Evolutionary conservation across 2,797 vertebrate genomes (phyloP), one percentile per base, ranked within the genome.

Genomic region (Lates japonicus): DNA sequence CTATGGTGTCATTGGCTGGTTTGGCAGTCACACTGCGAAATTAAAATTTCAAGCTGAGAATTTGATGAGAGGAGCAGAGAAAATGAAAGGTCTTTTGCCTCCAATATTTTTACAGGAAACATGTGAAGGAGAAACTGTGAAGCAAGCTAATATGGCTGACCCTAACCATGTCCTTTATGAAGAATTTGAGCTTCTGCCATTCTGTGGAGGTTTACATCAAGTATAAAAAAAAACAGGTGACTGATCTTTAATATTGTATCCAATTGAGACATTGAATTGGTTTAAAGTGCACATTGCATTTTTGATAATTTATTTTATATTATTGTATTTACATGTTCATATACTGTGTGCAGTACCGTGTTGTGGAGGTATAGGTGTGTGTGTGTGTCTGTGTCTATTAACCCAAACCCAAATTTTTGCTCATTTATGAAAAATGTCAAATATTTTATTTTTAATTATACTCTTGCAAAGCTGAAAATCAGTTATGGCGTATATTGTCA

Each of bases 1-100:
- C 46, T 7, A 16, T 11, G 20, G 49, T n/a, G 33, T 80, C 68
- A 68, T 37, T 19, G 46, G 59, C 55, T 76, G 70, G 33, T 70
- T 61, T 69, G 33, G 7, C 44, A 75, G 12, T 42, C 8, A 51
- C 3, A 37, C 39, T 42, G 39, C 68, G 29, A 68, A 57, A 67
- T 44, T 20, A 0, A 58, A 48, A 19, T 33, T 60, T 52, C 7
- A 64, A 29, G 19, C 69, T 4, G 35, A 68, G 42, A 60, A 52
- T 61, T 35, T 35, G 62, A 59, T 71, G 7, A 70, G 39, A 85
- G 29, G 20, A 12, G 20, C 22, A 39, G 25, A 25, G 7, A 3
- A 70, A 58, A 4, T 41, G 12, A 17, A 48, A 7, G 0, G 10
- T 31, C 16, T 69, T 75, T 42, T 13, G 11, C 29, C 22, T 67